phyloP scores from a whole-genome alignment of 1,140 invertebrate species.

The Calycopis cecrops region DNA sequence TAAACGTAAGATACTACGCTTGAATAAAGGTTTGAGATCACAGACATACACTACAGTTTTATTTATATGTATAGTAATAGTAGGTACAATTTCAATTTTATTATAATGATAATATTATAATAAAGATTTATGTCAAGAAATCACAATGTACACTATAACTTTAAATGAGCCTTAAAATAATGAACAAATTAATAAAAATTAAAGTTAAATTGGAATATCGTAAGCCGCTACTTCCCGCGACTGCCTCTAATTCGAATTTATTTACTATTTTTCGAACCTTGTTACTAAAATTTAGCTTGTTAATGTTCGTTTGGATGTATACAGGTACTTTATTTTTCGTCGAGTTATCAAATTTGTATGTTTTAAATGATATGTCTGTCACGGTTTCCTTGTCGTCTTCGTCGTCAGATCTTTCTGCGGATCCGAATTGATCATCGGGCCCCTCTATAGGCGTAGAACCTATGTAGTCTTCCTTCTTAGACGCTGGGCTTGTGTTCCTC shows the following conservation, averaged over 20 bases:
- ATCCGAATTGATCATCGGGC: slow-evolving; percentile 61
- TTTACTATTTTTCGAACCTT: slow-evolving; percentile 60
- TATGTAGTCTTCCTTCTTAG: slow-evolving; percentile 51
- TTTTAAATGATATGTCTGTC: slow-evolving; percentile 30
- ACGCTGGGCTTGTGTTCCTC: slow-evolving; percentile 39
- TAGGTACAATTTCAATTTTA: too few species aligned
- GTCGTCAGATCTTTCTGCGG: slow-evolving; percentile 59
- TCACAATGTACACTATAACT: too few species aligned
- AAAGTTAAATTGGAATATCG: background rate
- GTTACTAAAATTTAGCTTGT: slow-evolving; percentile 56
- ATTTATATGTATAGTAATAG: too few species aligned
- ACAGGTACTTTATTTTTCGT: slow-evolving; percentile 43
- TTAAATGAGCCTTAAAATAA: too few species aligned
- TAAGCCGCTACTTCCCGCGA: background rate
- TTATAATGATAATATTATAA: too few species aligned
- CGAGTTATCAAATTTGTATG: slow-evolving; percentile 31
- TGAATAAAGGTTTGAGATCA: too few species aligned
- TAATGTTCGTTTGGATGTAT: slow-evolving; percentile 27
- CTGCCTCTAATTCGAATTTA: slow-evolving; percentile 42
- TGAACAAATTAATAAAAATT: background rate
- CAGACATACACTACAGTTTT: too few species aligned
- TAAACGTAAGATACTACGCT: too few species aligned
- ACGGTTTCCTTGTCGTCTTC: slow-evolving; percentile 53
- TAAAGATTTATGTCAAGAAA: too few species aligned
- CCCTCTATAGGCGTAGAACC: slow-evolving; percentile 59